Conservation (phyloP, 2,888 invertebrate genomes). For the Caradrina kadenii region DNA sequence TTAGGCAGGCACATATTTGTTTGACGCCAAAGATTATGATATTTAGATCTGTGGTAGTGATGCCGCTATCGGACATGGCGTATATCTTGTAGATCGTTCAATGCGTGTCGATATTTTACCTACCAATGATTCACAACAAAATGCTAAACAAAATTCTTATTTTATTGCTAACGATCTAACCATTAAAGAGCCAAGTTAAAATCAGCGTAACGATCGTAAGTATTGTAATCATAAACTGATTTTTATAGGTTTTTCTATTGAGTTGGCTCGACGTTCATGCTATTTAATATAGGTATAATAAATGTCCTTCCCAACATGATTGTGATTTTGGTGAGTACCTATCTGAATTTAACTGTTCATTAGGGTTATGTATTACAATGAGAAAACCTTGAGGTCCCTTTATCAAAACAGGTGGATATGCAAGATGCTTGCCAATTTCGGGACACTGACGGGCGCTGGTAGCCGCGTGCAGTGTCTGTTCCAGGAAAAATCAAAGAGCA, state of each 20-base stretch:
- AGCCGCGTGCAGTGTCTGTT: no score
- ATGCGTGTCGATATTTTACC: neutral
- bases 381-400: neutral
- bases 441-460: no score
- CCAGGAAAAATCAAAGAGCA: no score
- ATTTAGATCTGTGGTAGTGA: no score
- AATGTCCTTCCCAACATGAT: constrained; percentile 62
- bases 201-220: constrained; percentile 61
- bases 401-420: no score
- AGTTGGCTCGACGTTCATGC: constrained; percentile 23
- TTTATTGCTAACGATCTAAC: constrained; percentile 53
- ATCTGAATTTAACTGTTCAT: neutral
- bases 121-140: constrained; percentile 39
- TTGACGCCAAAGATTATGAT: no score
- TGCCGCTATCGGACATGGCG: no score
- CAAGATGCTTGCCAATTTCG: no score
- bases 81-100: constrained; percentile 1
- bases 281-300: constrained; percentile 16
- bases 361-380: neutral
- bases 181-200: constrained; percentile 53
- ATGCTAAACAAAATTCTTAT: constrained; percentile 33
- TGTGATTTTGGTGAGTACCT: constrained; percentile 69
- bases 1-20: no score
- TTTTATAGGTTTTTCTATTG: constrained; percentile 50
- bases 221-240: constrained; percentile 39